A percentile compares a stretch with the other conserved stretches of the same genome.
Conservation (phyloP, 2,888 invertebrate species). For the Sinodicranocentrus sp. region DNA sequence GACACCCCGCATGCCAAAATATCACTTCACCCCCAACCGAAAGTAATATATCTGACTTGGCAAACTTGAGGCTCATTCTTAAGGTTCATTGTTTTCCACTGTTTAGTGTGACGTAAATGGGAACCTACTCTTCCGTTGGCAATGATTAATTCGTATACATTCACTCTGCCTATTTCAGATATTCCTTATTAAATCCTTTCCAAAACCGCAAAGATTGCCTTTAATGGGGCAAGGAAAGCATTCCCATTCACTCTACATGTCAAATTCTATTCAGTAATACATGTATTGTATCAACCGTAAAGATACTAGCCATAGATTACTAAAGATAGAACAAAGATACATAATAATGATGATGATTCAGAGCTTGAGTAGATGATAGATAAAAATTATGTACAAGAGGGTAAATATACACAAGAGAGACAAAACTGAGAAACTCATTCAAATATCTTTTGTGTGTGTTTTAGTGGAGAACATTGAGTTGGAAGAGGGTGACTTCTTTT, state of each 20-base stretch:
- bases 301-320: constrained; percentile 11
- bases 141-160: constrained; percentile 36
- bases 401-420: constrained; percentile 67
- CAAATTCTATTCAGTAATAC: background rate
- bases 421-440: constrained; percentile 7
- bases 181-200: constrained; percentile 24
- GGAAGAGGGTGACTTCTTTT: constrained; percentile 54
- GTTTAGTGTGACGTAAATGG: constrained; percentile 31
- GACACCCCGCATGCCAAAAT: too few species aligned
- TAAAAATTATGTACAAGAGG: constrained; percentile 65
- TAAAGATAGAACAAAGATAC: constrained; percentile 38
- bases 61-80: too few species aligned
- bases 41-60: too few species aligned
- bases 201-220: constrained; percentile 32
- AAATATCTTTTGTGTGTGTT: background rate
- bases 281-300: constrained; percentile 15
- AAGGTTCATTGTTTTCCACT: too few species aligned
- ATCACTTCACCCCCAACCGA: too few species aligned
- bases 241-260: background rate
- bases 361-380: constrained; percentile 58
- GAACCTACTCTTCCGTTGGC: background rate
- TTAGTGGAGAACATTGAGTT: constrained; percentile 10
- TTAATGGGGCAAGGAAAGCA: background rate
- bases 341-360: constrained; percentile 60
- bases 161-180: background rate